Evolutionary conservation across 2,888 invertebrate genomes (phyloP), one percentile per base, ranked within the genome.

Genomic region (Drosophila limbata): DNA sequence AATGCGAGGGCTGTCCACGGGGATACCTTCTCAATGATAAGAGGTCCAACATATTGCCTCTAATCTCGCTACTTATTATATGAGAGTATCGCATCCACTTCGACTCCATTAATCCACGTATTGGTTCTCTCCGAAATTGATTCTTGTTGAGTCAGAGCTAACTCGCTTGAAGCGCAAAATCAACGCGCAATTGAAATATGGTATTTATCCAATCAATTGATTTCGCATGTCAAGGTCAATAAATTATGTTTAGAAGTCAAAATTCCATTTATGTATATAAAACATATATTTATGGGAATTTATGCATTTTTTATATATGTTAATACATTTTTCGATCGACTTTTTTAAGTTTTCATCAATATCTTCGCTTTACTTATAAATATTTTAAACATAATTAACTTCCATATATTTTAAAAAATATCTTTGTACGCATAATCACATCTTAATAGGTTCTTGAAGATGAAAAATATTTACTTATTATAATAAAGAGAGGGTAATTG

Each of bases 1-100:
- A 82, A 82, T 81, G 85, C 82, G 70, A 81, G 84, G 88, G 87
- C 75, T 62, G 39, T 44, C 45, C 61, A 51, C 19, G 67, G 55
- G 53, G 40, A 62, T 62, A 73, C 28, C 21, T 35, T 52, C 45
- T 44, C 51, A 17, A 25, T 35, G 45, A 57, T 53, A 60, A n/a
- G 15, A 19, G 19, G 21, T 11, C 48, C 9, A 13, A 19, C 13
- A 37, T 11, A 28, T 8, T 15, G 52, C 15, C 11, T 19, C 17
- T 17, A 40, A 48, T 11, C 11, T 33, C 8, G 19, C 33, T 48
- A 31, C 31, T 48, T 31, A 48, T 31, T 48, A 15, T 31, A 4
- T 55, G 9, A 15, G 17, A n/a, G 17, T 15, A 35, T 21, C 19
- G 10, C 31, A 33, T 33, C 33, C 21, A 19, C 19, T 19, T 33